These are phyloP conservation scores for Phenganax marumi DNA, from an alignment of 92 coral and sea anemone species.

Conservation along the genomic window DNA sequence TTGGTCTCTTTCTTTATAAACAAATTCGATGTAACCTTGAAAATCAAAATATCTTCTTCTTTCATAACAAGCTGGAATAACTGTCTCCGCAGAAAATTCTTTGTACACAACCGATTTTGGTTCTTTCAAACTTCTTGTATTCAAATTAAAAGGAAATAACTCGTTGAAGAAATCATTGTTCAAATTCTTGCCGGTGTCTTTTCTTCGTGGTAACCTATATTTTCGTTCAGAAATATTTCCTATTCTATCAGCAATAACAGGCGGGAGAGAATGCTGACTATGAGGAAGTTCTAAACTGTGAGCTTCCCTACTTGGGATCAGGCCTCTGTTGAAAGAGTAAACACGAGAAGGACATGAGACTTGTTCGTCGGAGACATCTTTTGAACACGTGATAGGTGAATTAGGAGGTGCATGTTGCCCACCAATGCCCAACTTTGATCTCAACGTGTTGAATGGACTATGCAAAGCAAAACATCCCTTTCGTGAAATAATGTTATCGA, in stretches of 20 bases:
- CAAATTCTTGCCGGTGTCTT: background rate
- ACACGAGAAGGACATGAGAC: constrained; percentile 35
- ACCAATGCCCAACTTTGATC: background rate
- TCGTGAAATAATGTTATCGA: background rate
- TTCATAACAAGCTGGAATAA: constrained; percentile 28
- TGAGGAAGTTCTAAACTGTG: constrained; percentile 6
- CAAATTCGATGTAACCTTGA: constrained; percentile 28
- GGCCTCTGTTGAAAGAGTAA: constrained; percentile 27
- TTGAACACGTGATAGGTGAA: background rate
- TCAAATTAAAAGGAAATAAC: background rate
- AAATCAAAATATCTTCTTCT: constrained; percentile 26
- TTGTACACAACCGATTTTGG: constrained; percentile 6
- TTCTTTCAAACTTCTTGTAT: background rate
- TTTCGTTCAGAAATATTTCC: constrained; percentile 4
- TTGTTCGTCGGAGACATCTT: background rate
- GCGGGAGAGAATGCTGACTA: constrained; percentile 17
- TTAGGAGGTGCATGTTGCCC: background rate
- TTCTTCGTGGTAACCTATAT: constrained; percentile 25
- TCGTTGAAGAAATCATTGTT: background rate
- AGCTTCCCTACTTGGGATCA: constrained; percentile 36
- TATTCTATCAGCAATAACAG: constrained; percentile 39
- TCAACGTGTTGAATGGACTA: background rate
- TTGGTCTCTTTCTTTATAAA: constrained; percentile 14
- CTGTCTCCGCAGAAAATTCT: constrained; percentile 34
- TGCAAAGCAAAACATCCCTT: constrained; percentile 2